Percentiles rank a stretch among this genome's conserved stretches.
These are phyloP conservation scores for Ptychoptera albimana DNA, from an alignment of 2,888 invertebrate genomes.

Conservation along the genomic window DNA sequence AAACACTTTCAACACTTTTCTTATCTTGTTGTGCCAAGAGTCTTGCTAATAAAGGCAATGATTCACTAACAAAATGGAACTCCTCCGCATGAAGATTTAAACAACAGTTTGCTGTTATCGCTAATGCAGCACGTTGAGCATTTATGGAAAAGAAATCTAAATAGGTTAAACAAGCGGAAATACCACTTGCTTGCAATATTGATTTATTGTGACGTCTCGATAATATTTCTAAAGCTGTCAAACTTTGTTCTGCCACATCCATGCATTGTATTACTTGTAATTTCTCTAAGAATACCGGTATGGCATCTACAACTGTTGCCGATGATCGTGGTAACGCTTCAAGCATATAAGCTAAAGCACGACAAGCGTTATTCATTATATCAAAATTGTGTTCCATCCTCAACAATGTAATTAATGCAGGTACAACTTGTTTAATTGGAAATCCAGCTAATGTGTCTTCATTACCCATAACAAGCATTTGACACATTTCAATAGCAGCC, in stretches of 20 bases:
- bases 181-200: constrained; percentile 87
- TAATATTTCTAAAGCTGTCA: constrained; percentile 93
- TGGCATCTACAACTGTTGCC: constrained; percentile 89
- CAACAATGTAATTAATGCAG: constrained; percentile 79
- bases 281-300: constrained; percentile 93
- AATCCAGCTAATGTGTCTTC: constrained; percentile 97
- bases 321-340: constrained; percentile 95
- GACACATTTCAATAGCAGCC: constrained; percentile 96
- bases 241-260: constrained; percentile 98
- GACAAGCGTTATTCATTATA: constrained; percentile 98
- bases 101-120: constrained; percentile 96
- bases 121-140: constrained; percentile 90
- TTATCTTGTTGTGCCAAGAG: constrained; percentile 81
- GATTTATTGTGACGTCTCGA: constrained; percentile 93
- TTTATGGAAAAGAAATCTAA: constrained; percentile 98
- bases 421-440: constrained; percentile 94
- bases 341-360: constrained; percentile 98
- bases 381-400: constrained; percentile 98
- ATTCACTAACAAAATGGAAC: constrained; percentile 82
- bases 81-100: constrained; percentile 86
- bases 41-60: constrained; percentile 67
- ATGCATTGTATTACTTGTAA: constrained; percentile 96
- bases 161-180: constrained; percentile 89
- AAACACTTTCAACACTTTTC: constrained; percentile 94
- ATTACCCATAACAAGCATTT: constrained; percentile 96